Percentiles rank a stretch among this genome's conserved stretches.
These are phyloP conservation scores for Carduelis carduelis DNA, from an alignment of 2,797 vertebrate genomes.

Conservation along the genomic window DNA sequence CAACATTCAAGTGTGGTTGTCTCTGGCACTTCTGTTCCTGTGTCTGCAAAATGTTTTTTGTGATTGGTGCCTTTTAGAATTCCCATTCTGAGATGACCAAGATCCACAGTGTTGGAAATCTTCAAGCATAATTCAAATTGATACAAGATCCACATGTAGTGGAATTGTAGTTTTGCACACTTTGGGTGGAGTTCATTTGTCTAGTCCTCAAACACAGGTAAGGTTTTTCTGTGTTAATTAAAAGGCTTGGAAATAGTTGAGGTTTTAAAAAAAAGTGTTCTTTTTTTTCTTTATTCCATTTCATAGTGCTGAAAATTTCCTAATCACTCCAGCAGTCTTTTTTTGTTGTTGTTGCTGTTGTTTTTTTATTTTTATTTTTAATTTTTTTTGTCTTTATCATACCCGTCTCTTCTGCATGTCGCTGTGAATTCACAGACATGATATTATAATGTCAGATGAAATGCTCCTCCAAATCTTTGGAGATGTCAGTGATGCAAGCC, in stretches of 20 bases:
- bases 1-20: background rate
- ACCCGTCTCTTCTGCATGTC: conserved; percentile 24
- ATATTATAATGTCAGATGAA: conserved; percentile 28
- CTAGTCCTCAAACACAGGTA: background rate
- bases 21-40: background rate
- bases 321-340: background rate
- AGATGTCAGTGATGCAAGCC: conserved; percentile 38
- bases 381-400: background rate
- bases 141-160: background rate
- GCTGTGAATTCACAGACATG: conserved; percentile 8
- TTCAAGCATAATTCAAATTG: background rate
- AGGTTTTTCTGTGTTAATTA: background rate
- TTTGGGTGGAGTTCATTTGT: background rate
- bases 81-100: background rate
- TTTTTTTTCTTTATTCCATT: background rate
- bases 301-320: background rate
- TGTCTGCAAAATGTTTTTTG: background rate
- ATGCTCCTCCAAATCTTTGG: conserved; percentile 19
- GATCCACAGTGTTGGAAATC: background rate
- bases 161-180: background rate
- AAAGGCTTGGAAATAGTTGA: background rate
- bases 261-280: background rate
- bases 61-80: background rate
- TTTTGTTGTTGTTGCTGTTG: background rate
- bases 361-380: too few relatives aligned